Base-by-base conservation (phyloP, 2,888 invertebrate species). In the Drosophila peninsularis region DNA sequence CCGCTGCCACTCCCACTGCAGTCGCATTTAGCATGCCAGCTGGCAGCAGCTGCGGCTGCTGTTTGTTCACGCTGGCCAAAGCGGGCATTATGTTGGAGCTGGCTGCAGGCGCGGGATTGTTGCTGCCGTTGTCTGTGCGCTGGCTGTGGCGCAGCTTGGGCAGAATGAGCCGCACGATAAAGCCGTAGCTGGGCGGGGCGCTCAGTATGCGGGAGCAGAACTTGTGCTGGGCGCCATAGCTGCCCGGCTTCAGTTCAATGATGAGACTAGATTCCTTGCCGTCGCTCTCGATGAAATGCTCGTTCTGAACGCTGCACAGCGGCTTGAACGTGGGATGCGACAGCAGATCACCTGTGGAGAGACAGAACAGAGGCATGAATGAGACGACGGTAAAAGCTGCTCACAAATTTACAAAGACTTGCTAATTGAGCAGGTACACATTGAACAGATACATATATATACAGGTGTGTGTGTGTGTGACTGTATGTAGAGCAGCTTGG, bases 181-280 rank as follows among this genome's bases (percentile, higher is more conserved):
- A 92, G 13, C 92, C 92, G 64, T 91, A 91, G 54, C 85, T 89
- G 60, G 90, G 83, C 47, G 92, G 92, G 24, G 92, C 91, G 44
- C 90, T 91, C 53, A 92, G 65, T 47, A 91, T 92, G 58, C 92
- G 89, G 52, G 90, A 89, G 62, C 92, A 92, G 41, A 89, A 89
- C 19, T 74, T 77, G 32, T 87, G 72, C 50, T 84, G 80, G 39
- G 75, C 70, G 13, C 84, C 87, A 54, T 78, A 75, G 21, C 73
- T 53, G 63, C 85, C 90, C 54, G 91, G 86, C 70, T 91, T 90
- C 57, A 92, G 90, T 71, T 92, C 92, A 53, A 92, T 90, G 71
- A 91, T 90, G 17, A 92, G 89, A 87, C 92, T 92, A 80, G 92
- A 92, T 81, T 91, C 91, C 64, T 90, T 90, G 69, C 92, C 92